Conservation (phyloP, 2,888 invertebrate species). For the Drosophila kanekoi region DNA sequence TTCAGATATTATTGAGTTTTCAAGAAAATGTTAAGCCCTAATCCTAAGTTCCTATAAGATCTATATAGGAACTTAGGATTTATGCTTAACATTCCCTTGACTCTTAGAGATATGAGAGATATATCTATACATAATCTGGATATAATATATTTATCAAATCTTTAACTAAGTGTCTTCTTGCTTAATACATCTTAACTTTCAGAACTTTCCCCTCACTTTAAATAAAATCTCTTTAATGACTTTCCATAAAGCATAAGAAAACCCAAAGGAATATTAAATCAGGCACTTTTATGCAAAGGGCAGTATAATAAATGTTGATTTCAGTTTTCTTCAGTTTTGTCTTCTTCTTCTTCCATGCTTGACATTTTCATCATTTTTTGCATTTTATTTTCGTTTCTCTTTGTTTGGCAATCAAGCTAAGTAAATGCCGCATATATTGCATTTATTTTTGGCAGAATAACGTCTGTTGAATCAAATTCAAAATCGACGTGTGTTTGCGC, state of each 20-base stretch:
- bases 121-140: no score
- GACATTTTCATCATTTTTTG: neutral
- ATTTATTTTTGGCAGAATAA: constrained; percentile 32
- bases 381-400: constrained; percentile 19
- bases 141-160: no score
- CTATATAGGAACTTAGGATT: no score
- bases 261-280: constrained; percentile 11
- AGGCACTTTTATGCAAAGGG: constrained; percentile 15
- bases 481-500: constrained; percentile 42
- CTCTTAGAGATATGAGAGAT: no score
- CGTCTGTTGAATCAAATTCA: constrained; percentile 58
- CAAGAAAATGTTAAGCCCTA: no score
- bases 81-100: no score
- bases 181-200: no score
- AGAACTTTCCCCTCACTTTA: no score
- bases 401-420: constrained; percentile 62
- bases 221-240: constrained; percentile 1
- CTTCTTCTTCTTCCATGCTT: constrained; percentile 5
- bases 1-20: no score
- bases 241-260: neutral
- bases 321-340: constrained; percentile 2
- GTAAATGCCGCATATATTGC: constrained; percentile 51
- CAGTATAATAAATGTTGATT: constrained; percentile 32
- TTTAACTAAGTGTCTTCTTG: no score
- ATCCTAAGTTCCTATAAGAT: no score